A percentile compares a stretch with the other conserved stretches of the same genome.
Conservation (phyloP, 1,140 invertebrate species). For the Caenorhabditis briggsae region DNA sequence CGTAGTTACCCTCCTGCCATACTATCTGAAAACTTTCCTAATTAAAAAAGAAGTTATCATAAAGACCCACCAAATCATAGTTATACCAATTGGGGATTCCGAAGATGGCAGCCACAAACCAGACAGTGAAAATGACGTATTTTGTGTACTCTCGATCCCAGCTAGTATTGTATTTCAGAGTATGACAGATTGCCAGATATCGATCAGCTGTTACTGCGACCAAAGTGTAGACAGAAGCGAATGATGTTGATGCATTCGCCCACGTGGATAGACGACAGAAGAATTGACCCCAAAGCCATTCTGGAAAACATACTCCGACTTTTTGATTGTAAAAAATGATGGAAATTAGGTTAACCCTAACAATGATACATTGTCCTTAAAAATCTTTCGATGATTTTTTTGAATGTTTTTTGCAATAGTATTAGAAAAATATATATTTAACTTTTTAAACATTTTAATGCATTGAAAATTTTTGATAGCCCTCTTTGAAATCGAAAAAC, state of each 20-base stretch:
- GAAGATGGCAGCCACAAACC: conserved; percentile 71
- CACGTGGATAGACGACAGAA: conserved; percentile 77
- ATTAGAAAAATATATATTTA: no score
- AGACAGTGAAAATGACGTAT: conserved; percentile 72
- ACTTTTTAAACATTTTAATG: no score
- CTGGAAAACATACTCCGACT: conserved; percentile 61
- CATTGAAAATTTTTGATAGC: no score
- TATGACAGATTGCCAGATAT: conserved; percentile 76
- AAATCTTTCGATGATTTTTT: no score
- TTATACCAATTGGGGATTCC: conserved; percentile 70
- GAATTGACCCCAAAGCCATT: conserved; percentile 74
- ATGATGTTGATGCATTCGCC: conserved; percentile 75
- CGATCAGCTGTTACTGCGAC: conserved; percentile 75
- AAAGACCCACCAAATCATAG: conserved; percentile 69
- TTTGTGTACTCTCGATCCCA: conserved; percentile 68
- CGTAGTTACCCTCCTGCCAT: conserved; percentile 58
- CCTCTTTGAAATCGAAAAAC: no score
- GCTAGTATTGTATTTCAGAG: conserved; percentile 70
- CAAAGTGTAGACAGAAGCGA: conserved; percentile 76
- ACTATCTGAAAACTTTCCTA: conserved; percentile 55
- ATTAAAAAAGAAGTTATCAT: background rate
- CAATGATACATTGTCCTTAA: no score
- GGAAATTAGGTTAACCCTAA: background rate
- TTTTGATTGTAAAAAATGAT: background rate
- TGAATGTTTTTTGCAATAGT: no score